A percentile compares a stretch with the other conserved stretches of the same genome.
Conservation (phyloP, 2,888 invertebrate genomes). For the Cyaniris semiargus region DNA sequence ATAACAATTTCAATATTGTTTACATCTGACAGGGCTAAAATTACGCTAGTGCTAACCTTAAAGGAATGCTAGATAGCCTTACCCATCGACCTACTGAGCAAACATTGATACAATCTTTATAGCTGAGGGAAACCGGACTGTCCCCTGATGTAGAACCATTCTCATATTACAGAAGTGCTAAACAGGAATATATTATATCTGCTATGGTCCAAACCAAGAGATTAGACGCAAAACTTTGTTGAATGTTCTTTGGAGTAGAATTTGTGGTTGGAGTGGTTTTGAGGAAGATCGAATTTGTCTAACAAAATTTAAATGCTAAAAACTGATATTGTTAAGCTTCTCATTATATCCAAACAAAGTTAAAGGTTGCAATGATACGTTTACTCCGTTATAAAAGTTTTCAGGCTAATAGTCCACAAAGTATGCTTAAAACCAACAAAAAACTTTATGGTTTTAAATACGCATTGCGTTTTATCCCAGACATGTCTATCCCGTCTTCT, state of each 20-base stretch:
- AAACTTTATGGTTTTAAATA: neutral
- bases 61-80: slow-evolving; percentile 22
- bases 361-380: no score
- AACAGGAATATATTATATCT: neutral
- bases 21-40: neutral
- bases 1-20: slow-evolving; percentile 2
- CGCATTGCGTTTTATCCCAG: slow-evolving; percentile 1
- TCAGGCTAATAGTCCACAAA: neutral
- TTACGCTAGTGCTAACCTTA: slow-evolving; percentile 7
- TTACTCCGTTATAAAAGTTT: neutral
- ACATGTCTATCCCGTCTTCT: neutral
- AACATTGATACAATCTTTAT: slow-evolving; percentile 12
- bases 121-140: neutral
- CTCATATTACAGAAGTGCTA: neutral
- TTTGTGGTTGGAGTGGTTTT: no score
- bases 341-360: no score
- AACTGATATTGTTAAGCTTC: no score
- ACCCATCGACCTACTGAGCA: slow-evolving; percentile 14
- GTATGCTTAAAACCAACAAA: neutral
- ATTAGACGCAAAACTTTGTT: neutral
- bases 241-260: neutral
- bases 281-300: no score
- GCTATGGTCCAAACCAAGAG: neutral
- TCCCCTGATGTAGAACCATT: neutral
- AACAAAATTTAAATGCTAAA: no score